These are phyloP conservation scores for Phainopepla nitens DNA, from an alignment of 2,113 vertebrate genomes.

Conservation along the genomic window DNA sequence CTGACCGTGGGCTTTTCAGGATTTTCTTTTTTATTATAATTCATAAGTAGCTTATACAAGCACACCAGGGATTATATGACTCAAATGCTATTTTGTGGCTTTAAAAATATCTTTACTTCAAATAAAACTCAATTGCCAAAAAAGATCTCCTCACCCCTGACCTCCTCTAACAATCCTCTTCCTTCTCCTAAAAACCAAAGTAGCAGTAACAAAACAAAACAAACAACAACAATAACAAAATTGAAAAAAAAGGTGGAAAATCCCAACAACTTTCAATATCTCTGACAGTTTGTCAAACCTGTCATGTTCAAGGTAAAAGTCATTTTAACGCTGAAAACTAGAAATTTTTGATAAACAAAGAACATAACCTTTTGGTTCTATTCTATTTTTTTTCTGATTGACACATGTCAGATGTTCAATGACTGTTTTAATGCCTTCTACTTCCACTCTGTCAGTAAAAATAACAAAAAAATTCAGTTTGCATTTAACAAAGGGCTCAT, in stretches of 20 bases:
- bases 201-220: not conserved
- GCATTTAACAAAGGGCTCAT: not conserved
- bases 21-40: not conserved
- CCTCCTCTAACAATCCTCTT: not conserved
- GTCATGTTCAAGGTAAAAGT: not conserved
- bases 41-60: not conserved
- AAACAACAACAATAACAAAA: too few species aligned
- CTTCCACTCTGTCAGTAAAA: not conserved
- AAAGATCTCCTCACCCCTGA: not conserved
- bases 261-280: not conserved
- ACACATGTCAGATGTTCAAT: not conserved
- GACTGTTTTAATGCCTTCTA: not conserved
- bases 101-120: constrained; percentile 5
- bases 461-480: not conserved
- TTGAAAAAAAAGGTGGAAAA: rapidly evolving
- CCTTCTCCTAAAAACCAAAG: not conserved
- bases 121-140: not conserved
- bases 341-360: not conserved
- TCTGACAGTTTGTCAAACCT: not conserved
- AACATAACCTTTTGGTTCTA: not conserved
- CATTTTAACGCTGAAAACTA: not conserved
- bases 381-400: not conserved
- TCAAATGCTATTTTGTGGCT: not conserved
- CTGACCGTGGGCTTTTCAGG: not conserved
- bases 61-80: not conserved